Evolutionary conservation across 2,797 vertebrate genomes (phyloP), one percentile per base, ranked within the genome.

Genomic region (Hypotaenidia philippensis): DNA sequence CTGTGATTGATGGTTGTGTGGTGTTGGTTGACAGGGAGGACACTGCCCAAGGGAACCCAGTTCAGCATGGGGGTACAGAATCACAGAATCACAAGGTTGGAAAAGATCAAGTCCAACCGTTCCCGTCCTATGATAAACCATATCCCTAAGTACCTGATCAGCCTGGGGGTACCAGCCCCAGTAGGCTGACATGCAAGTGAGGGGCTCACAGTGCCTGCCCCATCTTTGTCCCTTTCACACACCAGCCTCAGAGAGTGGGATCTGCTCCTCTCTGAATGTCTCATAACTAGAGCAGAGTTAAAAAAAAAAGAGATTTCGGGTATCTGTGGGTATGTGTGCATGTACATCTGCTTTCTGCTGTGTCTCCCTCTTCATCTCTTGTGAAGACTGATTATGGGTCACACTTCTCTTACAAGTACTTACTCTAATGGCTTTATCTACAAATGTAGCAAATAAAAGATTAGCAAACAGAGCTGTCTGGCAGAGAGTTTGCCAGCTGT

Each of bases 101-200:
- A 10, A 44, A 44, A 44, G 41, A 44, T 44, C 41, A 44, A 44
- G 41, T 44, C 41, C 41, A 44, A 44, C 41, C 41, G 10, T 44
- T 44, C 41, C 41, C 4, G 17, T 44, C 41, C 41, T 44, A 19
- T 44, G 41, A 9, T 44, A 44, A 44, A 44, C 41, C 41, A 44
- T 44, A 44, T 44, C 18, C 18, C 41, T 44, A 44, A 44, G 41
- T 44, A 19, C 9, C 41, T 44, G 41, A 44, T 78, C 56, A 52
- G 11, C 0, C 0, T 45, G 27, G 22, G 10, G 32, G 5, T 15
- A 40, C 49, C 11, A 2, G 15, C 15, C 40, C 29, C 41, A 29
- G n/a, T 36, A 80, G 57, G 34, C n/a, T 84, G 34, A 16, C 18
- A 5, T 44, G 40, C 9, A 23, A n/a, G 31, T 21, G 41, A 1